Evolutionary conservation across 2,888 invertebrate species (phyloP), one percentile per base, ranked within the genome.

Genomic region (Ectropis crepuscularia): DNA sequence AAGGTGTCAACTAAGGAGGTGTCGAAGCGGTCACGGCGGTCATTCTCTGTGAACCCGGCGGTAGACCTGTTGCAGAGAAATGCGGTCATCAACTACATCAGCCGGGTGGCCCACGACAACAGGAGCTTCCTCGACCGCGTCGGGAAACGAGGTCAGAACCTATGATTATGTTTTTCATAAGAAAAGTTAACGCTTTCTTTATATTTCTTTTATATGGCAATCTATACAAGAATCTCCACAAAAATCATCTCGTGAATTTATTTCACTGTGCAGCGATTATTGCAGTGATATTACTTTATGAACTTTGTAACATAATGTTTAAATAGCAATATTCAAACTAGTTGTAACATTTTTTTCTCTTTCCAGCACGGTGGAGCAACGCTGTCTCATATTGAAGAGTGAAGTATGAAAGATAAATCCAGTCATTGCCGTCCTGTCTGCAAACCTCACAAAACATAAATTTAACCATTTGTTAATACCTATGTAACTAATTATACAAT

Each of bases 101-200:
- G 78, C 59, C 78, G 80, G 38, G 78, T 88, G 12, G 86, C 82
- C 2, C 83, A 85, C 54, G 80, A 80, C 61, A 91, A 91, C 80
- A 76, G 90, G 63, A 74, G 82, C 61, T 83, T 77, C 73, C 80
- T 91, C 57, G 83, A 90, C 74, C 80, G 82, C 61, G 77, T 91
- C 57, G 91, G 90, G 39, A 90, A 91, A 78, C 77, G 90, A 88
- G 90, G 91, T 91, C 75, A 85, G 89, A 41, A 51, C 8, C 9
- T 50, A 7, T 10, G 7, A 7, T 7, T 10, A 6, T 41, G 9
- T 10, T 41, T 9, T 5, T 41, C 5, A 10, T 6, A 5, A 9
- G 7, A 41, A 1, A 51, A 9, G 16, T 28, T 1, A 28, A 28
- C 16, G 16, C 16, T 41, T 6, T 41, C 1, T 12, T 16, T 39